These are phyloP conservation scores for Ptyas mucosa DNA, from an alignment of 2,113 vertebrate genomes.

Conservation along the genomic window DNA sequence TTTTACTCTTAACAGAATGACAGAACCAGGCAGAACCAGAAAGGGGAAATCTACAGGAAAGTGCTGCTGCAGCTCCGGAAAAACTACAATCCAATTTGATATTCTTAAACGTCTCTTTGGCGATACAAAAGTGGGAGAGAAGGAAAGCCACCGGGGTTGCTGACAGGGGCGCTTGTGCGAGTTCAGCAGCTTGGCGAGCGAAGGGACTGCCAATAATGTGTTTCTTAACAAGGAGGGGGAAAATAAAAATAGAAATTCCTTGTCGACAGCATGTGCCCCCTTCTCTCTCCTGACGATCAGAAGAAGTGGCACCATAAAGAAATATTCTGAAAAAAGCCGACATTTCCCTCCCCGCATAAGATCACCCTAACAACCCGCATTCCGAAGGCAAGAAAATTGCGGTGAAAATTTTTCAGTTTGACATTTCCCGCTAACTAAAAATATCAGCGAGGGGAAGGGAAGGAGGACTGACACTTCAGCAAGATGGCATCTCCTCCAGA, in stretches of 20 bases:
- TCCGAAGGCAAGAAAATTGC: conserved; percentile 16
- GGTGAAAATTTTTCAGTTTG: conserved; percentile 25
- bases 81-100: not conserved
- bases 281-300: conserved; percentile 40
- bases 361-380: conserved; percentile 55
- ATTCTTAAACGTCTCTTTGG: not conserved
- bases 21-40: accelerated
- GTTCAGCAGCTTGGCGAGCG: not conserved
- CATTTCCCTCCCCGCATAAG: conserved; percentile 40
- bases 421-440: conserved; percentile 53
- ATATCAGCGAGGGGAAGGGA: conserved; percentile 29
- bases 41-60: not conserved
- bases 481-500: not conserved
- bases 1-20: too few relatives aligned
- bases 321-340: conserved; percentile 43
- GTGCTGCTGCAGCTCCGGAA: accelerated
- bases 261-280: not conserved
- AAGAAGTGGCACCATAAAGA: conserved; percentile 44
- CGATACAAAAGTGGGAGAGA: not conserved
- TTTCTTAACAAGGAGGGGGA: conserved; percentile 44
- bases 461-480: not conserved
- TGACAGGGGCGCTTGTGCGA: not conserved
- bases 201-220: conserved; percentile 28
- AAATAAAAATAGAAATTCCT: conserved; percentile 46
- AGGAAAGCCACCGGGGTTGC: not conserved